Evolutionary conservation across 1,140 invertebrate genomes (phyloP), one percentile per base, ranked within the genome.

Genomic region (Nomia melanderi): DNA sequence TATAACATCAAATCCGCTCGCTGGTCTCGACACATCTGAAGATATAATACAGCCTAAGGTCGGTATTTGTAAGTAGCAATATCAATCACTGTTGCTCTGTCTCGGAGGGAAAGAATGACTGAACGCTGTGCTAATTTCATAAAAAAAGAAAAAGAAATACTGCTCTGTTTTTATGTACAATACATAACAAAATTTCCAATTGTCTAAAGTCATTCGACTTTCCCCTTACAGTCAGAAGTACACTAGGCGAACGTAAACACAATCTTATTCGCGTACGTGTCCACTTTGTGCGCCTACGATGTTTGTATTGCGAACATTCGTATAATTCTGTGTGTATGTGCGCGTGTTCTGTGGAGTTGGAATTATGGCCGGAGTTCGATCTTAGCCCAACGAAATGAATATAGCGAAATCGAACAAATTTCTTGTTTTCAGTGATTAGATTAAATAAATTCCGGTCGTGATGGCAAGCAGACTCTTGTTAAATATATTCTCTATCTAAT

Each of bases 1-100:
- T 76, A 96, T 96, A 78, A 95, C 95, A 0, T 94, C 94, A 20
- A 95, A 95, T 93, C 95, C 95, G 27, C 87, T 96, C 50, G 94
- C 95, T 17, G 94, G 95, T 77, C 93, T 94, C 59, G 94, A 94
- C 71, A 80, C 89, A 25, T 92, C 92, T 66, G 94, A 94, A 89
- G 93, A 94, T 83, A 91, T 93, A 86, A 91, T 93, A 86, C 90
- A 92, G 83, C 91, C 92, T 82, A 92, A 92, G 92, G 92, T 92
- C 88, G 88, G 92, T 92, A 88, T 86, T 86, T 84, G 81, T 84
- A 82, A 82, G 65, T 84, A 85, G 50, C 47, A 59, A 71, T 64
- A 65, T 77, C 53, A 67, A 60, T 79, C n/a, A 77, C 53, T 71
- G 70, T 65, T 50, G 54, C 54, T 77, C 62, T 77, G 62, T 70